phyloP scores from a whole-genome alignment of 2,113 vertebrate genomes.

The Athene noctua region DNA sequence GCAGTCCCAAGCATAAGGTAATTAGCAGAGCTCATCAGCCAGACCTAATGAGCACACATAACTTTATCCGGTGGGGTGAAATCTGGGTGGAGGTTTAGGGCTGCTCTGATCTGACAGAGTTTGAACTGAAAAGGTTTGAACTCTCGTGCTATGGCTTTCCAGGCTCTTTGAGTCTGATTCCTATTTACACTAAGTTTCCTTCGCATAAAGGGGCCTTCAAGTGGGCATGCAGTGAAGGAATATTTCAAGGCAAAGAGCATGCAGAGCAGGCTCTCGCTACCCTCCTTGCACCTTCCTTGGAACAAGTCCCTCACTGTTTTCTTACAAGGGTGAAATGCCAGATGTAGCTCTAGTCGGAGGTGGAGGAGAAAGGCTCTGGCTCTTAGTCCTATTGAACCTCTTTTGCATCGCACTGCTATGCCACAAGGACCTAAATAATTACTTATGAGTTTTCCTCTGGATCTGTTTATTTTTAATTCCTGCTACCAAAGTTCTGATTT shows the following conservation, averaged over 20 bases:
- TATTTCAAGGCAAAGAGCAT: slow-evolving; percentile 57
- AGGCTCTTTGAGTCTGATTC: slow-evolving; percentile 18
- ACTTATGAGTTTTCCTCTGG: background rate
- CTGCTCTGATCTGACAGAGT: background rate
- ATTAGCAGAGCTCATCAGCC: slow-evolving; percentile 8
- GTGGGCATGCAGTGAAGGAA: slow-evolving; percentile 58
- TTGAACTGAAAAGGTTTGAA: background rate
- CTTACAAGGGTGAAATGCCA: slow-evolving; percentile 36
- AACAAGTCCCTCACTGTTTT: slow-evolving; percentile 64
- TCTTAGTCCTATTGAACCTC: background rate
- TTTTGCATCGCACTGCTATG: background rate
- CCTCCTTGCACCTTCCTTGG: slow-evolving; percentile 54
- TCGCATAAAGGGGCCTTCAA: slow-evolving; percentile 63
- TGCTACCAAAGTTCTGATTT: background rate
- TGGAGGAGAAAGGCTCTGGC: slow-evolving; percentile 10
- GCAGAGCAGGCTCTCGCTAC: slow-evolving; percentile 21
- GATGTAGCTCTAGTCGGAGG: slow-evolving; percentile 37
- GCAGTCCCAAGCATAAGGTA: background rate
- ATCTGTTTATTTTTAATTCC: background rate
- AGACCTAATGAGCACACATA: background rate
- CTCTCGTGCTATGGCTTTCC: background rate
- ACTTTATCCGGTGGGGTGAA: background rate
- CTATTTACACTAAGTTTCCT: slow-evolving; percentile 46
- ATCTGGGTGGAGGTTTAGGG: background rate
- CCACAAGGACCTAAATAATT: slow-evolving; percentile 2